Conservation (phyloP, 1,140 invertebrate genomes). For the Vanessa tameamea region DNA sequence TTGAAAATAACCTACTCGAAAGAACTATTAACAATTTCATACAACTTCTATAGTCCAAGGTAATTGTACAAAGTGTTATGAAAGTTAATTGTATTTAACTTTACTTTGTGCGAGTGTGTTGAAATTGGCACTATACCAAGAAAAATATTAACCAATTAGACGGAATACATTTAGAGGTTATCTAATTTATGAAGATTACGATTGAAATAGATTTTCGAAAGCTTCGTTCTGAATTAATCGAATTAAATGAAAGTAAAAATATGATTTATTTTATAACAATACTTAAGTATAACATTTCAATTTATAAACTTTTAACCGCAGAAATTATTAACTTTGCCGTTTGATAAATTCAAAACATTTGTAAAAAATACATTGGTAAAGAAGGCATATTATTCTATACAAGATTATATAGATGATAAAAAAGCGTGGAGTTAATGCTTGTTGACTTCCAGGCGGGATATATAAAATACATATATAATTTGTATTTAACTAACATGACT, state of each 20-base stretch:
- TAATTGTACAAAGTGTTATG: slow-evolving; percentile 40
- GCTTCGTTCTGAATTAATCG: not conserved
- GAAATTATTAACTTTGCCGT: too few relatives aligned
- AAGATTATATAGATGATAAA: too few relatives aligned
- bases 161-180: slow-evolving; percentile 29
- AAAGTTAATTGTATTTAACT: slow-evolving; percentile 40
- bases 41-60: slow-evolving; percentile 29
- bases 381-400: too few relatives aligned
- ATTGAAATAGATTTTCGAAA: slow-evolving; percentile 30
- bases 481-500: too few relatives aligned
- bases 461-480: too few relatives aligned
- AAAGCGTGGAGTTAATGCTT: too few relatives aligned
- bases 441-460: too few relatives aligned
- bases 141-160: slow-evolving; percentile 36
- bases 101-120: slow-evolving; percentile 24
- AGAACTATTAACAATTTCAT: slow-evolving; percentile 33
- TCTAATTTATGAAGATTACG: slow-evolving; percentile 35
- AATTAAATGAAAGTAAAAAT: not conserved
- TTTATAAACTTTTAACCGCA: too few relatives aligned
- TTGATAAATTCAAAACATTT: too few relatives aligned
- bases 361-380: too few relatives aligned
- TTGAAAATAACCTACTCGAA: slow-evolving; percentile 28
- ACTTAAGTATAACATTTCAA: not conserved
- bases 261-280: not conserved
- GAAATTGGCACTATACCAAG: slow-evolving; percentile 36